Percentiles rank a stretch among this genome's conserved stretches.
phyloP scores from a whole-genome alignment of 2,888 invertebrate species.

The Coecobrya sp. region DNA sequence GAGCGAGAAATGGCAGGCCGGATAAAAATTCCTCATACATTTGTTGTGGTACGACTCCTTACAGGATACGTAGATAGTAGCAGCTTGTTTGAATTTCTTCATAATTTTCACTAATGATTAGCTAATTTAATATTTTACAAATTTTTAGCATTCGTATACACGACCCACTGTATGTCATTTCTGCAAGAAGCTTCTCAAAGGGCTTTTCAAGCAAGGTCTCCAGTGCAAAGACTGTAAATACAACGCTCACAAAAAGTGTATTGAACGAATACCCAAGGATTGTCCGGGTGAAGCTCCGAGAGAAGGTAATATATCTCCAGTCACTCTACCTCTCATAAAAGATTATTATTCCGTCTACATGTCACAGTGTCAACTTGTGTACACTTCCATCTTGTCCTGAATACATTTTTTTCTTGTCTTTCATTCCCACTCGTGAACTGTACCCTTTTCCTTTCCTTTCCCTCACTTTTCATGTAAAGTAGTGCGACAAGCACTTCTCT shows the following conservation, averaged over 20 bases:
- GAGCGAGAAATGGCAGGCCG: slow-evolving; percentile 91
- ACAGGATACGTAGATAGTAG: no score
- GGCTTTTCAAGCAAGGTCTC: slow-evolving; percentile 98
- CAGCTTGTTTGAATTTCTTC: no score
- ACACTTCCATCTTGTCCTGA: background rate
- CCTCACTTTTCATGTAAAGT: background rate
- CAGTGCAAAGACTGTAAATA: slow-evolving; percentile 99
- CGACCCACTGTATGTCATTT: slow-evolving; percentile 98
- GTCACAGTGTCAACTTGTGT: slow-evolving; percentile 35
- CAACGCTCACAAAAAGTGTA: slow-evolving; percentile 98
- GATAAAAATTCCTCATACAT: slow-evolving; percentile 93
- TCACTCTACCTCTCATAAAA: slow-evolving; percentile 41
- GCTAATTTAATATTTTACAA: no score
- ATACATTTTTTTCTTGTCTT: background rate
- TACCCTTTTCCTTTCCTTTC: background rate
- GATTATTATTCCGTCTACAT: slow-evolving; percentile 52
- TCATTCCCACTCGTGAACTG: background rate
- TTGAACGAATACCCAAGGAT: slow-evolving; percentile 96
- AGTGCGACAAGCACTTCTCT: background rate
- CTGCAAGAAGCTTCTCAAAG: slow-evolving; percentile 98
- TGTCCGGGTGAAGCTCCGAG: slow-evolving; percentile 93
- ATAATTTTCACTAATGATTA: no score
- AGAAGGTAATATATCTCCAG: slow-evolving; percentile 88
- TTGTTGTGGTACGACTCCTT: no score
- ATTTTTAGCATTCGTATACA: slow-evolving; percentile 98